phyloP scores from a whole-genome alignment of 2,113 vertebrate species.

The Rhynchomys soricoides region DNA sequence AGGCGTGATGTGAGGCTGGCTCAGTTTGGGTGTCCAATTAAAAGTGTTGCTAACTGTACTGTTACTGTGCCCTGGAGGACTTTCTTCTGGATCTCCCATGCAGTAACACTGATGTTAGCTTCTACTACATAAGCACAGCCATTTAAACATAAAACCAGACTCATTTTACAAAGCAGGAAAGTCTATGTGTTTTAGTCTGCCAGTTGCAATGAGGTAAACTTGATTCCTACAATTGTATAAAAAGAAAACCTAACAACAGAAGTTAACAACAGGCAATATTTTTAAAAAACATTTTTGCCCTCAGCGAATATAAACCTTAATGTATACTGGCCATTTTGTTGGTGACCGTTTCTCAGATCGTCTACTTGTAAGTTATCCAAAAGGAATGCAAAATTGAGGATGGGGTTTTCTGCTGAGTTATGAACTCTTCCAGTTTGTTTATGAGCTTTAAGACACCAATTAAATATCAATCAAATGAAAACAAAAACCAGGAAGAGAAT shows the following conservation, averaged over 20 bases:
- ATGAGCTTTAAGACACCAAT: conserved; percentile 9
- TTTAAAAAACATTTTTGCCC: neutral
- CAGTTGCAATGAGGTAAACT: conserved; percentile 47
- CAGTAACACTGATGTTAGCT: conserved; percentile 30
- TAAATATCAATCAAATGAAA: conserved; percentile 41
- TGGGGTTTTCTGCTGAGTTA: conserved; percentile 8
- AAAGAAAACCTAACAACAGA: conserved; percentile 5
- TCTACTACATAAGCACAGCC: neutral
- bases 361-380: neutral
- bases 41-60: conserved; percentile 72
- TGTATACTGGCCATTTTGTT: neutral
- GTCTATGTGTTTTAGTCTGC: conserved; percentile 54
- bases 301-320: neutral
- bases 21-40: conserved; percentile 77
- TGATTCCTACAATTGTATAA: conserved; percentile 24
- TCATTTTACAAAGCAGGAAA: conserved; percentile 47
- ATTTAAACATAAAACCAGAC: conserved; percentile 60
- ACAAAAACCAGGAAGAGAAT: neutral
- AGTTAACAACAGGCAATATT: neutral
- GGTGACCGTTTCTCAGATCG: neutral
- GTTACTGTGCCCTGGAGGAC: conserved; percentile 40
- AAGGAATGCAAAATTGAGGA: neutral
- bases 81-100: conserved; percentile 35
- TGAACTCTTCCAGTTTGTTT: neutral
- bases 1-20: conserved; percentile 71